phyloP scores from a whole-genome alignment of 2,113 vertebrate genomes.

The Catagonus wagneri region DNA sequence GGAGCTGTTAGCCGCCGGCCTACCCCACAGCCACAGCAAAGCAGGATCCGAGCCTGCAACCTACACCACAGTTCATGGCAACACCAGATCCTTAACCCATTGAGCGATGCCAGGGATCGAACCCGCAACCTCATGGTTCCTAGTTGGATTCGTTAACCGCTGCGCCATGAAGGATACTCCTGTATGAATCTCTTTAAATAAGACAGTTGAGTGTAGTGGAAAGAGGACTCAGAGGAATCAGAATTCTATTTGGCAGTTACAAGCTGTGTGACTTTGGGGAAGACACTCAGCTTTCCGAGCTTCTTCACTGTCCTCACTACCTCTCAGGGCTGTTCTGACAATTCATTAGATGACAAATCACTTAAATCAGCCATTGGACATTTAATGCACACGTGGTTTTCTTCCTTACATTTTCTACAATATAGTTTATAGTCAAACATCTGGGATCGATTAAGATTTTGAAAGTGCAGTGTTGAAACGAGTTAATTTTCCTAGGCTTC shows the following conservation, averaged over 20 bases:
- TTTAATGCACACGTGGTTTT: slow-evolving; percentile 35
- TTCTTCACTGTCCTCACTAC: neutral
- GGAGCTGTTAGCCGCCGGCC: too few species aligned
- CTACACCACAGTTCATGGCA: too few species aligned
- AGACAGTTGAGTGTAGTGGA: neutral
- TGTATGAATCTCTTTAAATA: neutral
- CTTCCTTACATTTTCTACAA: slow-evolving; percentile 43
- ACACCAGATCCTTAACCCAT: too few species aligned
- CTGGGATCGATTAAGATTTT: slow-evolving; percentile 67
- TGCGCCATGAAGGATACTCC: too few species aligned
- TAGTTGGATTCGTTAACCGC: too few species aligned
- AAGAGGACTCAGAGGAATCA: slow-evolving; percentile 37
- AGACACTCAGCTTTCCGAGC: neutral
- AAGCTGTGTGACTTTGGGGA: neutral
- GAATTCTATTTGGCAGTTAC: neutral
- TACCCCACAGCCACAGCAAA: too few species aligned
- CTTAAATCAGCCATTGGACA: neutral
- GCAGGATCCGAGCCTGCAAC: too few species aligned
- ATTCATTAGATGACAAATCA: neutral
- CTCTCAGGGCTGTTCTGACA: slow-evolving; percentile 32
- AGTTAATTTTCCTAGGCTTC: slow-evolving; percentile 56
- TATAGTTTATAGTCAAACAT: slow-evolving; percentile 70
- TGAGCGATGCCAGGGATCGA: too few species aligned
- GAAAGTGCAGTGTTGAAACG: slow-evolving; percentile 49
- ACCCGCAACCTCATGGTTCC: too few species aligned